Percentiles rank a stretch among this genome's conserved stretches.
phyloP scores from a whole-genome alignment of 2,888 invertebrate genomes.

The Himalopsyche anomala region DNA sequence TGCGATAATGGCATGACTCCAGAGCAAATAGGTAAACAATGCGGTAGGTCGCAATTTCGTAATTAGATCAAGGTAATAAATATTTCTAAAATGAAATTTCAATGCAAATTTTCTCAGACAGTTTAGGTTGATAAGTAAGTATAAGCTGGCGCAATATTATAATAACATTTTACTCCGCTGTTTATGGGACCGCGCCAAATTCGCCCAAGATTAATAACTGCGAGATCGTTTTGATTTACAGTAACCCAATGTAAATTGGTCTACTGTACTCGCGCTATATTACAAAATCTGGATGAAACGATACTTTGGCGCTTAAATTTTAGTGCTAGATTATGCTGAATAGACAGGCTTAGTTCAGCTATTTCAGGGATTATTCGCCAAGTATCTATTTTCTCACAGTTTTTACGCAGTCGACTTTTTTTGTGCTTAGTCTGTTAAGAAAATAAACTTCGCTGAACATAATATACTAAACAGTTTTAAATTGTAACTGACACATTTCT shows the following conservation, averaged over 20 bases:
- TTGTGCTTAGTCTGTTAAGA: no score
- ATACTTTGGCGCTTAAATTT: conserved; percentile 4
- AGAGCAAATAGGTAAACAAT: conserved; percentile 18
- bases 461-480: no score
- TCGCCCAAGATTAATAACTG: conserved; percentile 16
- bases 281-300: conserved; percentile 5
- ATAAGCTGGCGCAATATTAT: neutral
- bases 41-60: conserved; percentile 2
- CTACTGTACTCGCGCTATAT: neutral
- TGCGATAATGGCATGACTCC: neutral
- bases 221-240: conserved; percentile 8
- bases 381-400: neutral
- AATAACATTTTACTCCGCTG: neutral
- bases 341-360: neutral
- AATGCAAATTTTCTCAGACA: neutral
- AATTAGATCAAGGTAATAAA: conserved; percentile 27
- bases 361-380: neutral
- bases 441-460: no score
- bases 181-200: conserved; percentile 14
- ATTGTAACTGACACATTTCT: no score
- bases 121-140: neutral
- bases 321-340: neutral
- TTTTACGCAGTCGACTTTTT: no score
- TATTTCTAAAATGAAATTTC: conserved; percentile 27
- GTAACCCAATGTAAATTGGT: neutral